Evolutionary conservation across 2,113 vertebrate genomes (phyloP), one percentile per base, ranked within the genome.

Genomic region (Orycteropus afer): DNA sequence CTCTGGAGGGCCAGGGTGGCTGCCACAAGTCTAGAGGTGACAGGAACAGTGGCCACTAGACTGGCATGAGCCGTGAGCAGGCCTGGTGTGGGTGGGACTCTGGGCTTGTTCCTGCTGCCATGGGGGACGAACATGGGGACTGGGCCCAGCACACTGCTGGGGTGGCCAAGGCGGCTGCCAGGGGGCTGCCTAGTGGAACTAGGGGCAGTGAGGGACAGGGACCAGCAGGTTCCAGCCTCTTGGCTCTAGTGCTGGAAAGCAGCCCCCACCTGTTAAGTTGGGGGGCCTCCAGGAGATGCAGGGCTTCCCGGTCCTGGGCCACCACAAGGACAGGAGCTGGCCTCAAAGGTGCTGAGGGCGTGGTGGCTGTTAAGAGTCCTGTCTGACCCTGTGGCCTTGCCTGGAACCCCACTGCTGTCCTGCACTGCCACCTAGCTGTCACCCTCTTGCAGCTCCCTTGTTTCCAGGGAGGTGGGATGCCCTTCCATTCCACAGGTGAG

Each of bases 291-390:
- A 47, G 67, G 59, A 55, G 32, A 69, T 2, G 47, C 18, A 18
- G n/a, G 73, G 55, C 29, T 55, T 53, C 74, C 81, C 59, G 45
- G 7, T 7, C 29, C 17, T 45, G n/a, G 55, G 20, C 29, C 25
- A 3, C 61, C 2, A 34, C 61, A 7, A 1, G 0, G 12, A 5
- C 32, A 5, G 27, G 42, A 34, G 4, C n/a, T 0, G 0, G 29
- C 45, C 53, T 2, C 1, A 0, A 0, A 14, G 73, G 61, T 1
- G 0, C 80, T 1, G 27, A 51, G 12, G 55, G 13, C 63, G 34
- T 53, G 59, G 59, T 61, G 27, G 25, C 59, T 5, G 25, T 1
- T 61, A 23, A 29, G 23, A 61, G 59, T 25, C 27, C 23, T 61
- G 23, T 9, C 27, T 29, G 27, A 25, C 23, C 32, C 69, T 17